Evolutionary conservation across 1,140 invertebrate species (phyloP).

Genomic region (Aradophagus sp.): DNA sequence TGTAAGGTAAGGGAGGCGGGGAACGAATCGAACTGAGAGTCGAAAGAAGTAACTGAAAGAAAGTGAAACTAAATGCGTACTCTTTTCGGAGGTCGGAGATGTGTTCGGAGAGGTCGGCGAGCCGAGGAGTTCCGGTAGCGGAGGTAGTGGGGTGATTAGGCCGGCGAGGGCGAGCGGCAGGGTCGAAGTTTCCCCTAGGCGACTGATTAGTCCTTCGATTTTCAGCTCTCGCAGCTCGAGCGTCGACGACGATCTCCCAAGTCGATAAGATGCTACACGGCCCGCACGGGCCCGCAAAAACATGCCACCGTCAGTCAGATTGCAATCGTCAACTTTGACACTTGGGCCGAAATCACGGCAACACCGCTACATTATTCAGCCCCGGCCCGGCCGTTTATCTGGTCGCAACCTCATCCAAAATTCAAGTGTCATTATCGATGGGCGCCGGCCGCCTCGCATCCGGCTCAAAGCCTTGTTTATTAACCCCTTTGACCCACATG

Average conservation of each 20-base stretch:
- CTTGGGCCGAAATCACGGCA: not conserved
- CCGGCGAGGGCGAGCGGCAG: constrained; percentile 69
- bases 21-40: constrained; percentile 1
- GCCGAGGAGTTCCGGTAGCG: constrained; percentile 60
- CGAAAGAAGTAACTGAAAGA: constrained; percentile 27
- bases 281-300: constrained; percentile 39
- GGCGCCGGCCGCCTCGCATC: no score
- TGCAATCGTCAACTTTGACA: constrained; percentile 13
- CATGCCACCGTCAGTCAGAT: constrained; percentile 43
- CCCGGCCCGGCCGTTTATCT: no score
- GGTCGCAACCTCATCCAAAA: no score
- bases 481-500: no score
- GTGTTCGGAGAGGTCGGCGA: constrained; percentile 65
- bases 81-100: constrained; percentile 69
- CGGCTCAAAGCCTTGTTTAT: no score
- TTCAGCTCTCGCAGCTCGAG: constrained; percentile 62
- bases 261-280: constrained; percentile 51
- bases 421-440: no score
- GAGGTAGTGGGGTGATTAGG: constrained; percentile 64
- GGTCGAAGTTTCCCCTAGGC: constrained; percentile 62
- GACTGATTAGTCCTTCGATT: constrained; percentile 62
- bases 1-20: no score
- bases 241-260: constrained; percentile 63
- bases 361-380: no score
- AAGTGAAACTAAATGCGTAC: constrained; percentile 61